These are phyloP conservation scores for Falco naumanni DNA, from an alignment of 2,797 vertebrate genomes.

Conservation along the genomic window DNA sequence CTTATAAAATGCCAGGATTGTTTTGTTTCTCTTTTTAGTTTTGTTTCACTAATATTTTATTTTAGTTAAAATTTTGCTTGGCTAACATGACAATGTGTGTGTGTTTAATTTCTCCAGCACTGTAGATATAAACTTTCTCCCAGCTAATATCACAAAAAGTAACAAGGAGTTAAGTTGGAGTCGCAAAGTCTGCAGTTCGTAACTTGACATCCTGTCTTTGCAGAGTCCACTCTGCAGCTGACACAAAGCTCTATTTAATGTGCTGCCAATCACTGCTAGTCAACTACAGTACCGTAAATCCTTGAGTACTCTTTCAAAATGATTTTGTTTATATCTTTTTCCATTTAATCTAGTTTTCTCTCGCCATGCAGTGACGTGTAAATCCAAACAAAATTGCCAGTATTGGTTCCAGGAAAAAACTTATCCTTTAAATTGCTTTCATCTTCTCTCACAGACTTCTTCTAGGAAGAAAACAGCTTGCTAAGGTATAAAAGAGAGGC, in stretches of 20 bases:
- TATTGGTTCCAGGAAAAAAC: neutral
- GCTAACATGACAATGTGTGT: conserved; percentile 10
- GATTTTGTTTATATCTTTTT: conserved; percentile 40
- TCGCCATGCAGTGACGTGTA: neutral
- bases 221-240: conserved; percentile 68
- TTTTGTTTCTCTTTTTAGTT: conserved; percentile 48
- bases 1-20: conserved; percentile 22
- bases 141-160: conserved; percentile 76
- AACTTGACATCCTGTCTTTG: conserved; percentile 78
- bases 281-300: conserved; percentile 69
- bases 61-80: conserved; percentile 67
- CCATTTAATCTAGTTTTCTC: conserved; percentile 46
- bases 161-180: conserved; percentile 75
- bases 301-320: conserved; percentile 58
- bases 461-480: neutral
- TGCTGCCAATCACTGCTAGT: conserved; percentile 73
- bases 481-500: neutral
- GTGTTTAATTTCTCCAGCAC: conserved; percentile 64
- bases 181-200: conserved; percentile 76
- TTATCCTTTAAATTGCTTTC: conserved; percentile 28
- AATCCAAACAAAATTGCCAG: conserved; percentile 36
- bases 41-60: conserved; percentile 58
- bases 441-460: neutral
- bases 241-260: conserved; percentile 79
- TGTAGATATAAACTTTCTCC: conserved; percentile 72